These are phyloP conservation scores for Nesidiocoris tenuis DNA, from an alignment of 2,888 invertebrate genomes.

Conservation along the genomic window DNA sequence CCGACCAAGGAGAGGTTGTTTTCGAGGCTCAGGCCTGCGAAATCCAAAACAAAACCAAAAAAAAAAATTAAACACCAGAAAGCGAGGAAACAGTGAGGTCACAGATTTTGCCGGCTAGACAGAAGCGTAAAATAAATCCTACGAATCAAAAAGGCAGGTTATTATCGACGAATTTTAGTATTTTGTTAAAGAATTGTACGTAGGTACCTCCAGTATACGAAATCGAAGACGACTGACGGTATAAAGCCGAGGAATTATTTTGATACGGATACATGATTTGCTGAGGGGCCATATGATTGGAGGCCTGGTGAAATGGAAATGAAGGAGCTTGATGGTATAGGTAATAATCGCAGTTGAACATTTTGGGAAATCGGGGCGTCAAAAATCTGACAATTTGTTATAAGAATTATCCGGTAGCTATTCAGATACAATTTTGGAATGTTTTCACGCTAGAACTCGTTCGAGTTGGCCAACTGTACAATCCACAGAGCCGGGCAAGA, in stretches of 20 bases:
- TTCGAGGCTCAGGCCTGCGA: slow-evolving; percentile 72
- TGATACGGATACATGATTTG: neutral
- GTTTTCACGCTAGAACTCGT: too few species aligned
- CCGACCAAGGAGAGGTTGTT: slow-evolving; percentile 65
- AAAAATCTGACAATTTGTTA: too few species aligned
- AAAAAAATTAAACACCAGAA: neutral
- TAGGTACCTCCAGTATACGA: neutral
- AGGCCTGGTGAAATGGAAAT: neutral
- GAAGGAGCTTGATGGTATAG: neutral
- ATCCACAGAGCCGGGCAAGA: too few species aligned
- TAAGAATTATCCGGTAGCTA: too few species aligned
- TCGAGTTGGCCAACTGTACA: too few species aligned
- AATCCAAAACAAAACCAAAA: neutral
- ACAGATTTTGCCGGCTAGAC: too few species aligned
- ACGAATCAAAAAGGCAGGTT: too few species aligned
- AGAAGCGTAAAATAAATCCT: too few species aligned
- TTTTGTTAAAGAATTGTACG: neutral
- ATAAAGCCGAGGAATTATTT: neutral
- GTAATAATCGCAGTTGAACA: slow-evolving; percentile 4
- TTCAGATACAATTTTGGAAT: too few species aligned
- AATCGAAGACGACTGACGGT: neutral
- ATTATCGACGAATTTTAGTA: too few species aligned
- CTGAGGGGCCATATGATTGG: neutral
- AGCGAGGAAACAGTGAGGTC: too few species aligned
- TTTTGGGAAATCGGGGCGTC: too few species aligned